These are phyloP conservation scores for Dicentrarchus labrax DNA, from an alignment of 2,113 vertebrate genomes.

Conservation along the genomic window DNA sequence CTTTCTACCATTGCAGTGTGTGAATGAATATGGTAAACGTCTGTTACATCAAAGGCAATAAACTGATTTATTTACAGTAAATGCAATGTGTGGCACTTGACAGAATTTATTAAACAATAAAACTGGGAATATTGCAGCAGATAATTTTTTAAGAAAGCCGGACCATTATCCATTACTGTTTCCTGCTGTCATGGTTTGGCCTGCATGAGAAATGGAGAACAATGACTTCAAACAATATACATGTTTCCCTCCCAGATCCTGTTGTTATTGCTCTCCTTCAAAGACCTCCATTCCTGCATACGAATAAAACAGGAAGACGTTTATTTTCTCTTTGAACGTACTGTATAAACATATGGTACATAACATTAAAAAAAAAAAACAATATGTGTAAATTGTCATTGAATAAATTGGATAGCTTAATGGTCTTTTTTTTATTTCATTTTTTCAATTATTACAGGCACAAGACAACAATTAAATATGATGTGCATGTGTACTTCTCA, in stretches of 20 bases:
- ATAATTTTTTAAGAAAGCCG: slow-evolving; percentile 35
- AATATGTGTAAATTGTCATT: neutral
- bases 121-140: slow-evolving; percentile 15
- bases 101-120: slow-evolving; percentile 51
- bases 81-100: slow-evolving; percentile 19
- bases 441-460: neutral
- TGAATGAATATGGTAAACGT: slow-evolving; percentile 37
- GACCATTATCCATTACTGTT: slow-evolving; percentile 39
- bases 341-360: neutral
- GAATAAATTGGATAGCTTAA: neutral
- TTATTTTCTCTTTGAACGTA: neutral
- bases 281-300: slow-evolving; percentile 14
- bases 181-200: slow-evolving; percentile 17
- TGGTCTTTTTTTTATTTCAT: neutral
- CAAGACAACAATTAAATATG: neutral
- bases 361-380: neutral
- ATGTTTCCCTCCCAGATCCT: slow-evolving; percentile 14
- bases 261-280: slow-evolving; percentile 19
- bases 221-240: slow-evolving; percentile 36
- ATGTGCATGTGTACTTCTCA: neutral
- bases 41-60: slow-evolving; percentile 8
- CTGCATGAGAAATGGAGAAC: slow-evolving; percentile 29
- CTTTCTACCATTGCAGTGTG: neutral
- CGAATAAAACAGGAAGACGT: slow-evolving; percentile 4
- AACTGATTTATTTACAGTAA: slow-evolving; percentile 33